Percentiles rank a stretch among this genome's conserved stretches.
phyloP scores from a whole-genome alignment of 2,797 vertebrate species.

The Eurystomus glaucurus region DNA sequence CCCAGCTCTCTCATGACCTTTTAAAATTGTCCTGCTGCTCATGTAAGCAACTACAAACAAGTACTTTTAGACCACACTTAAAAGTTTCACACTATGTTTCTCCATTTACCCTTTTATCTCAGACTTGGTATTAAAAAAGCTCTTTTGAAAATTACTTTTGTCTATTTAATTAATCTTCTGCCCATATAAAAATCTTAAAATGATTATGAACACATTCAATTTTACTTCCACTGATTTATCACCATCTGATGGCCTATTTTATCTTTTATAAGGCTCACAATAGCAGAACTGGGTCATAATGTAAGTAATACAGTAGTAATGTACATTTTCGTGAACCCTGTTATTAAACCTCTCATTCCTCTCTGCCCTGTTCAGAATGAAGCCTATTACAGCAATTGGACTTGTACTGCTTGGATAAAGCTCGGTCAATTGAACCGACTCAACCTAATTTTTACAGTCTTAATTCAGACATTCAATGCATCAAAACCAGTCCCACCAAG shows the following conservation, averaged over 20 bases:
- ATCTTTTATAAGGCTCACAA: slow-evolving; percentile 63
- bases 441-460: neutral
- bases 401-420: slow-evolving; percentile 2
- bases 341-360: slow-evolving; percentile 50
- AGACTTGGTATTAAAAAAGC: slow-evolving; percentile 8
- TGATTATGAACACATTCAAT: slow-evolving; percentile 62
- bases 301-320: slow-evolving; percentile 8
- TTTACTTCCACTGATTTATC: slow-evolving; percentile 62
- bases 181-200: slow-evolving; percentile 25
- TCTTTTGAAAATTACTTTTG: slow-evolving; percentile 20
- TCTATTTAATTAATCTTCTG: slow-evolving; percentile 50
- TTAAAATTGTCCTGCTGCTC: neutral
- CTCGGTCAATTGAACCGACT: neutral
- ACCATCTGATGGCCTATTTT: slow-evolving; percentile 73
- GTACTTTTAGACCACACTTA: neutral
- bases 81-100: neutral
- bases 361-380: slow-evolving; percentile 4
- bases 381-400: slow-evolving; percentile 1
- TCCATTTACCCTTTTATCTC: slow-evolving; percentile 12
- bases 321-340: slow-evolving; percentile 40
- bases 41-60: neutral
- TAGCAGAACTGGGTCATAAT: slow-evolving; percentile 73
- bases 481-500: neutral
- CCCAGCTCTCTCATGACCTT: neutral
- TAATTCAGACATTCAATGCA: neutral